Base-by-base conservation (phyloP, 2,888 invertebrate genomes). In the Brenthis ino region DNA sequence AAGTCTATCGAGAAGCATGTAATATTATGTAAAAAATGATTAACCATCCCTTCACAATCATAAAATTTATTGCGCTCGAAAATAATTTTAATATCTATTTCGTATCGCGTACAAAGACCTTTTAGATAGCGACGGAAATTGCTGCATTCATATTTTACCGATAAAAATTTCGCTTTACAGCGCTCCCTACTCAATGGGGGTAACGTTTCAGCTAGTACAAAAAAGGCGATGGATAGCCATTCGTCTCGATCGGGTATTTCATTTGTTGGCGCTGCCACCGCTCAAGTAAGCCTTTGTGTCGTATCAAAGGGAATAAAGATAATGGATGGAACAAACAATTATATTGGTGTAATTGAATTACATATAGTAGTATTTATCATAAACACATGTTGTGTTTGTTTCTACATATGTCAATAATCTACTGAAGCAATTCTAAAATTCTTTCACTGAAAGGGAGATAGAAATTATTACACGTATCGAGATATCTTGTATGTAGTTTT, bases 231-330 rank as follows among this genome's bases (percentile, higher is more conserved):
- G 88, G 79, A 86, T 76, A 84, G 85, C 84, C 83, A 86, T 88
- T 85, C 84, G 82, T 87, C 85, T 87, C 87, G 87, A 87, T 88
- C 84, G 84, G 82, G 86, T 87, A 88, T 87, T 87, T 87, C 83
- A 87, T 88, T 88, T 88, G 86, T 87, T 85, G 84, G 86, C 86
- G 81, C 65, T 70, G 77, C 80, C 74, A 81, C 82, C 69, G 78
- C 82, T 67, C 77, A 66, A 75, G 78, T 77, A 76, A 79, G 80
- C 79, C 82, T 85, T 84, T 87, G 86, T 88, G 81, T 84, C 81
- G 80, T 73, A 74, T 72, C 79, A 72, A 77, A 79, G 75, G 70
- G 69, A 80, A 79, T 84, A 82, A 75, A 79, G 76, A 74, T 78
- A 76, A 82, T 77, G 78, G 80, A 82, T 80, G 75, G 70, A 80